Conservation (phyloP, 2,113 vertebrate species). For the Daubentonia madagascariensis region DNA sequence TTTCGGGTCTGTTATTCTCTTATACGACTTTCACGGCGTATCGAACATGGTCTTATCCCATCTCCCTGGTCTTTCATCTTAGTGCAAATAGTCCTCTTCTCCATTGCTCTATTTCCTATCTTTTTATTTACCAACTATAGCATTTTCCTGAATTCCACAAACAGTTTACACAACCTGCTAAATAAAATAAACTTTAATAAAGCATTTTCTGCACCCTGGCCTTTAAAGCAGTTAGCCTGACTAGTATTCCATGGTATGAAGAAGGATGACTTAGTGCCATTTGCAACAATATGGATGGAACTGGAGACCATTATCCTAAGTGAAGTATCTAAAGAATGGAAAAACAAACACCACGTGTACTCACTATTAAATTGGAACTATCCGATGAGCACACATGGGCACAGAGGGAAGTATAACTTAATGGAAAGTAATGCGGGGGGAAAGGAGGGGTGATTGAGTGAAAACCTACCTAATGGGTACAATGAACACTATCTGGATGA, state of each 20-base stretch:
- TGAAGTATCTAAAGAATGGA: too few relatives aligned
- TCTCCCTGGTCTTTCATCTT: not conserved
- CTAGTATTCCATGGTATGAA: not conserved
- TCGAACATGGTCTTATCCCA: not conserved
- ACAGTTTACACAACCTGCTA: not conserved
- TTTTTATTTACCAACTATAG: not conserved
- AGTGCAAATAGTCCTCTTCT: not conserved
- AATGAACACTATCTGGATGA: too few relatives aligned
- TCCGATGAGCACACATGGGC: too few relatives aligned
- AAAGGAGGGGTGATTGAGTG: too few relatives aligned
- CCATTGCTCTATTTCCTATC: not conserved
- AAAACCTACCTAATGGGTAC: too few relatives aligned
- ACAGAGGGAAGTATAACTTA: too few relatives aligned
- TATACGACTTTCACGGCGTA: not conserved
- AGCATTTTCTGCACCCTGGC: not conserved
- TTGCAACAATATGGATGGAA: too few relatives aligned
- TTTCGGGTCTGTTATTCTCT: not conserved
- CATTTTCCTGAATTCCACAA: not conserved
- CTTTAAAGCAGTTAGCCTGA: not conserved
- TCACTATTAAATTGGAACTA: too few relatives aligned
- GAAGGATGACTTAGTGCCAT: too few relatives aligned
- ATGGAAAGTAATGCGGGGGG: too few relatives aligned
- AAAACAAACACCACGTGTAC: too few relatives aligned
- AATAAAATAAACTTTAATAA: not conserved
- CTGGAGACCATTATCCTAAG: too few relatives aligned